Evolutionary conservation across 2,888 invertebrate genomes (phyloP).

Genomic region (Choreutis nemorana): DNA sequence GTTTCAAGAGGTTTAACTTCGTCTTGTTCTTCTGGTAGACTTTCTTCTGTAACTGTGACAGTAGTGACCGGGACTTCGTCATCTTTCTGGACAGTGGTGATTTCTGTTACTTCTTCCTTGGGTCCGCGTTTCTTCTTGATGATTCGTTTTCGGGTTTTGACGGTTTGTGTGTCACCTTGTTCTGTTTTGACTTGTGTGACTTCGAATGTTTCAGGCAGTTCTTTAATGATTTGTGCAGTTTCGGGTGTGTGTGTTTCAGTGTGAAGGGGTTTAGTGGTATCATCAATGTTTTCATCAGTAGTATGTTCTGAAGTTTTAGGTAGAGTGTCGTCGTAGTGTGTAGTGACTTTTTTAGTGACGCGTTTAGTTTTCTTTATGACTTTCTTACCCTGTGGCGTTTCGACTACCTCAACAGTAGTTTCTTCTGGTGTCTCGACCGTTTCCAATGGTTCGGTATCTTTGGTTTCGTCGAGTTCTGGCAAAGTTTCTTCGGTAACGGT

Average conservation of each 20-base stretch:
- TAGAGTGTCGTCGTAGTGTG: conserved; percentile 29
- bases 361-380: conserved; percentile 22
- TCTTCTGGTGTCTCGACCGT: conserved; percentile 20
- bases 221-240: conserved; percentile 19
- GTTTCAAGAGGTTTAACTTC: conserved; percentile 18
- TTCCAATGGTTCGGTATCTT: conserved; percentile 19
- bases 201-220: conserved; percentile 12
- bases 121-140: conserved; percentile 33
- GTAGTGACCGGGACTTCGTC: conserved; percentile 10
- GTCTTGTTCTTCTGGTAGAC: conserved; percentile 2
- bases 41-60: conserved; percentile 3
- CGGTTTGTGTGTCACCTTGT: conserved; percentile 10
- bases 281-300: conserved; percentile 24
- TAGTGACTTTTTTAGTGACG: conserved; percentile 16
- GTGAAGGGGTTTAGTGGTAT: conserved; percentile 15
- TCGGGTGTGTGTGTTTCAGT: conserved; percentile 4
- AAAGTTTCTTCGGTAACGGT: conserved; percentile 14
- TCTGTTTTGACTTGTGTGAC: conserved; percentile 13
- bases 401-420: conserved; percentile 4
- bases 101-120: conserved; percentile 34
- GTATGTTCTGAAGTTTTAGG: conserved; percentile 36
- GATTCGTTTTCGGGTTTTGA: conserved; percentile 13
- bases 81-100: conserved; percentile 26
- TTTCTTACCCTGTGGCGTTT: conserved; percentile 15
- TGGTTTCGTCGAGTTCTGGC: conserved; percentile 11